These are phyloP conservation scores for Panonychus citri DNA, from an alignment of 1,140 invertebrate species.

Conservation along the genomic window DNA sequence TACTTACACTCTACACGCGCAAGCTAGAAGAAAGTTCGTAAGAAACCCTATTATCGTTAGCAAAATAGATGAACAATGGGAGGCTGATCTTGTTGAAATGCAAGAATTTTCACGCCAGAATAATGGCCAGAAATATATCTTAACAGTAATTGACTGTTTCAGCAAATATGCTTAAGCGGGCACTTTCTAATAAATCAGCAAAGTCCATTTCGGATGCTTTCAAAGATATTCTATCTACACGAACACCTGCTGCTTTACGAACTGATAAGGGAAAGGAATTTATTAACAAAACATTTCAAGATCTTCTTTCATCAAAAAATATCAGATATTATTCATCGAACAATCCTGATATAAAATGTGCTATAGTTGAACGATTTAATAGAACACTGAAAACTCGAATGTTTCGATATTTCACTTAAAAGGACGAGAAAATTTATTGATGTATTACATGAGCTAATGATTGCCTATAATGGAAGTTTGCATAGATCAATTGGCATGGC, in stretches of 20 bases:
- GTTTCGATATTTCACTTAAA: constrained; percentile 23
- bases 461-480: no score
- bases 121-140: constrained; percentile 12
- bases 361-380: no score
- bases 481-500: background rate
- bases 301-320: constrained; percentile 21
- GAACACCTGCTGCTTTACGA: no score
- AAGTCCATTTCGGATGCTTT: no score
- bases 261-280: no score
- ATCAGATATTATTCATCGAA: no score
- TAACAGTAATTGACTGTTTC: constrained; percentile 16
- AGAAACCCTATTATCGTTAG: constrained; percentile 7
- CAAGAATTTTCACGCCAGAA: constrained; percentile 10
- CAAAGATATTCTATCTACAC: no score
- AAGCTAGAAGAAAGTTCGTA: constrained; percentile 13
- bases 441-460: constrained; percentile 13
- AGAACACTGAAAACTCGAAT: constrained; percentile 16
- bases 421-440: constrained; percentile 23
- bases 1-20: constrained; percentile 15
- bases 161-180: constrained; percentile 14
- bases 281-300: no score
- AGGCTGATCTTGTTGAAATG: constrained; percentile 16
- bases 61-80: constrained; percentile 13
- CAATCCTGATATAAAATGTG: constrained; percentile 11
- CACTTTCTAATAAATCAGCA: no score